A percentile compares a stretch with the other conserved stretches of the same genome.
These are phyloP conservation scores for Neoaliturus tenellus DNA, from an alignment of 2,888 invertebrate genomes.

Conservation along the genomic window DNA sequence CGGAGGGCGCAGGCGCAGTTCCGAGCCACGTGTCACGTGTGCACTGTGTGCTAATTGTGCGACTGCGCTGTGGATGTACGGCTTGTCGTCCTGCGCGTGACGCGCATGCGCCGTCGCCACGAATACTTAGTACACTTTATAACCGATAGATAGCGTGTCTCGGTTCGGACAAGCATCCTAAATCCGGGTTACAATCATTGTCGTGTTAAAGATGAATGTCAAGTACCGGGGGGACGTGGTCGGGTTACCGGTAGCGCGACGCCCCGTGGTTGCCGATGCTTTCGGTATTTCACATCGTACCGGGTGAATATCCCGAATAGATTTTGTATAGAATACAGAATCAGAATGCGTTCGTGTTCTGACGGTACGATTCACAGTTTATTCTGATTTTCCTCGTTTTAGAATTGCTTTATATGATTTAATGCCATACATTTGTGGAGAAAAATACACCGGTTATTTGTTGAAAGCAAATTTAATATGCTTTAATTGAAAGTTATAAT, in stretches of 20 bases:
- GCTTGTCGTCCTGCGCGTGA: conserved; percentile 10
- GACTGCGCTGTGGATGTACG: background rate
- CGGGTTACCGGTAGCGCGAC: background rate
- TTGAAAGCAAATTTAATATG: no score
- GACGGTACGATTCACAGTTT: no score
- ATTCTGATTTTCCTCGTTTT: no score
- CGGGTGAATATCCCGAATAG: no score
- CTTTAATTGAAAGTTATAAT: no score
- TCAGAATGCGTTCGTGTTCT: no score
- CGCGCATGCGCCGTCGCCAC: conserved; percentile 40
- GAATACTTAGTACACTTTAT: conserved; percentile 48
- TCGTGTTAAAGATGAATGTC: conserved; percentile 42
- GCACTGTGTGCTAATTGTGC: conserved; percentile 6
- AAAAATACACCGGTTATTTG: no score
- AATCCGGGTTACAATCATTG: conserved; percentile 37
- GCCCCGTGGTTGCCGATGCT: no score
- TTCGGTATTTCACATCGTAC: background rate
- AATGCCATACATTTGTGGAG: no score
- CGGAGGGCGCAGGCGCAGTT: background rate
- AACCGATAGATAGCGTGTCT: conserved; percentile 45
- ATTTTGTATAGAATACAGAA: no score
- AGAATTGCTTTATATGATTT: no score
- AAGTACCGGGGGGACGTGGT: conserved; percentile 29
- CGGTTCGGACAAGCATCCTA: conserved; percentile 39
- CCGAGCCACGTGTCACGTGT: background rate